A percentile compares a stretch with the other conserved stretches of the same genome.
These are phyloP conservation scores for Cryptoprocta ferox DNA, from an alignment of 2,797 vertebrate genomes.

Conservation along the genomic window DNA sequence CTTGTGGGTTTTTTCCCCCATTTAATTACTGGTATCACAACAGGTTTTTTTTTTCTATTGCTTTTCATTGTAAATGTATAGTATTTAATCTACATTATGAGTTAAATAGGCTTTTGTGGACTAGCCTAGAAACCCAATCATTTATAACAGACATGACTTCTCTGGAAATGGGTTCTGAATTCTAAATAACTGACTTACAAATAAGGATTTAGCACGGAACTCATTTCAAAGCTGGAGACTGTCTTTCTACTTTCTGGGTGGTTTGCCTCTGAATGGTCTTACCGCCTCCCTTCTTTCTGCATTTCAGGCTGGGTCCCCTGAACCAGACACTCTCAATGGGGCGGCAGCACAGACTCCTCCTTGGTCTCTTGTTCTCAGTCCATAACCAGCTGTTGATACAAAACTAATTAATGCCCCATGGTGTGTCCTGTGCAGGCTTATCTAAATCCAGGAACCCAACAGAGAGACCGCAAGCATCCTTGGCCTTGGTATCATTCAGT, in stretches of 20 bases:
- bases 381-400: background rate
- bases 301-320: background rate
- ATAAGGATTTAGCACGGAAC: slow-evolving; percentile 55
- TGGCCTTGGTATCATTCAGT: background rate
- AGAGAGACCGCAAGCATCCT: background rate
- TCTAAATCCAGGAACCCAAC: background rate
- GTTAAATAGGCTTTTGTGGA: slow-evolving; percentile 72
- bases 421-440: background rate
- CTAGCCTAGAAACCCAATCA: slow-evolving; percentile 65
- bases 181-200: slow-evolving; percentile 68
- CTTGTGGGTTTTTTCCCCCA: slow-evolving; percentile 29
- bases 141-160: slow-evolving; percentile 69
- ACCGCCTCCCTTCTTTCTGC: background rate
- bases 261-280: background rate
- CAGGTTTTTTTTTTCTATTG: slow-evolving; percentile 54
- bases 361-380: background rate
- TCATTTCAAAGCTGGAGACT: slow-evolving; percentile 39
- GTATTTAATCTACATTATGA: slow-evolving; percentile 73
- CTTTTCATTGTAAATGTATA: slow-evolving; percentile 70
- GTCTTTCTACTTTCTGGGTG: slow-evolving; percentile 16
- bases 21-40: slow-evolving; percentile 75
- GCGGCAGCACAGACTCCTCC: background rate
- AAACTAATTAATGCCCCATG: background rate
- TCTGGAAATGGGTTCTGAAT: slow-evolving; percentile 71
- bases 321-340: background rate